Percentiles rank a stretch among this genome's conserved stretches.
These are phyloP conservation scores for Tholera decimalis DNA, from an alignment of 2,888 invertebrate species.

Conservation along the genomic window DNA sequence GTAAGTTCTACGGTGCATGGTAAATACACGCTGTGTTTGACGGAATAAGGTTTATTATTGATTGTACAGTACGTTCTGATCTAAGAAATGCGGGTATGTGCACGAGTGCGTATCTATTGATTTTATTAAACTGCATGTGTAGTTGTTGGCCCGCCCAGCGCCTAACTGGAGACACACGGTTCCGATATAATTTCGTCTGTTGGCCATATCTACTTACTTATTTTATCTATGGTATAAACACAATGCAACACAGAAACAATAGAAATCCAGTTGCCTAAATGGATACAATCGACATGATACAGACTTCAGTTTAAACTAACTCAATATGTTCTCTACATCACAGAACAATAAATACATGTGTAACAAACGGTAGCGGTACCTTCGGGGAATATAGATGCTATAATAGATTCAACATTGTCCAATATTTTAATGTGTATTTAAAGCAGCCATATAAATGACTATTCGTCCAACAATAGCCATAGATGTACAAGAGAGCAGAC, in stretches of 20 bases:
- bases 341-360: slow-evolving; percentile 30
- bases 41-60: no score
- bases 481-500: slow-evolving; percentile 86
- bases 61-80: no score
- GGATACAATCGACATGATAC: slow-evolving; percentile 33
- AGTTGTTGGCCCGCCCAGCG: no score
- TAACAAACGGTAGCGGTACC: slow-evolving; percentile 19
- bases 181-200: no score
- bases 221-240: no score
- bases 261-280: slow-evolving; percentile 28
- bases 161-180: no score
- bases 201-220: no score
- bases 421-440: slow-evolving; percentile 51
- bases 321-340: slow-evolving; percentile 18
- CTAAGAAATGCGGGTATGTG: no score
- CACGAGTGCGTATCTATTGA: no score
- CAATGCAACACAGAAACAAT: slow-evolving; percentile 36
- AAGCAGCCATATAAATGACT: slow-evolving; percentile 75
- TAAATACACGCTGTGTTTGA: no score
- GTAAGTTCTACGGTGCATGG: no score
- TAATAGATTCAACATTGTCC: slow-evolving; percentile 26
- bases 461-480: slow-evolving; percentile 86
- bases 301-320: slow-evolving; percentile 34
- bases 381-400: slow-evolving; percentile 16
- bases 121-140: no score